Base-by-base conservation (phyloP, 2,888 invertebrate genomes). In the Neoascia interrupta region DNA sequence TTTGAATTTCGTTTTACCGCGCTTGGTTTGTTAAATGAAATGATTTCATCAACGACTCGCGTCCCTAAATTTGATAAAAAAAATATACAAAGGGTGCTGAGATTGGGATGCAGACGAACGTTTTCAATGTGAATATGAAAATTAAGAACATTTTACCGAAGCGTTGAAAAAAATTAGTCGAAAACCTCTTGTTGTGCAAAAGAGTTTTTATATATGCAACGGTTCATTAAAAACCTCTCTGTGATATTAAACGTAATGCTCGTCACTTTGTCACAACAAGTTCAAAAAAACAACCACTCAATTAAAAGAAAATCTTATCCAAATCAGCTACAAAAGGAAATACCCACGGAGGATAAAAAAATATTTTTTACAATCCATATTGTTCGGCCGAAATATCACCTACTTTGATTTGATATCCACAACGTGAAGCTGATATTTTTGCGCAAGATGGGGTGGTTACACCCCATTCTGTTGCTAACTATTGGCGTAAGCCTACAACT, bases 401-500 rank as follows among this genome's bases (percentile, higher is more conserved):
- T n/a, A n/a, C n/a, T n/a, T n/a, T n/a, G n/a, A n/a, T n/a, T n/a
- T n/a, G n/a, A n/a, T 15, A 39, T 45, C 15, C 60, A 74, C 54
- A 53, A 70, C 69, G 69, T 45, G 53, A 64, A 60, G 28, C 76
- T 45, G 34, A 66, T 15, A 41, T 31, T 45, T 36, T 21, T 16
- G 13, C 19, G 31, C 49, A 81, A 81, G 81, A 84, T 85, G 85
- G 85, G 85, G 85, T 85, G 84, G 82, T 81, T 82, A 72, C 84
- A 84, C 84, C 85, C 85, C 85, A 81, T 82, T 72, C 47, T 75
- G 56, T 47, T 81, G 51, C 66, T 83, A 60, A 36, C 74, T 41
- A 47, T 82, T 56, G 81, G 81, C 68, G 68, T 56, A 18, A 74
- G 56, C 37, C 15, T 80, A 36, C 63, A 69, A 47, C 41, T 80